Conservation (phyloP, 2,888 invertebrate genomes). For the Pharmacophagus antenor region DNA sequence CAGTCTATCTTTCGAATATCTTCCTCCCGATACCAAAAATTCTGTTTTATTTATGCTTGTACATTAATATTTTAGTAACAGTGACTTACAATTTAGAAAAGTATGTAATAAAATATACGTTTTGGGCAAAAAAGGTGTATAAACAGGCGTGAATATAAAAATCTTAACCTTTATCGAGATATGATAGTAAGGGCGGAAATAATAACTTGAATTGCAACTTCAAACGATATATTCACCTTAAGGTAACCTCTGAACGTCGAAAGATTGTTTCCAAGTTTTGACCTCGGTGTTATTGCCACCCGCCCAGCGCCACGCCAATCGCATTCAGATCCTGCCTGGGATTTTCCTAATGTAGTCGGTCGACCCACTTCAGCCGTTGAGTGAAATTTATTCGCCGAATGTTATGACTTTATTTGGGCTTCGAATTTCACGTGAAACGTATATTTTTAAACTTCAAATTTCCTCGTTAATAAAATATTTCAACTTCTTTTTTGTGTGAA, state of each 20-base stretch:
- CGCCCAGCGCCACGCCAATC: slow-evolving; percentile 3
- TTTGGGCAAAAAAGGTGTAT: too few species aligned
- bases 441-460: slow-evolving; percentile 1
- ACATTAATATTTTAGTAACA: too few species aligned
- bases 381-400: slow-evolving; percentile 15
- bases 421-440: slow-evolving; percentile 5
- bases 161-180: not conserved
- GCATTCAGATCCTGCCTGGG: slow-evolving; percentile 7
- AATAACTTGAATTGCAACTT: not conserved
- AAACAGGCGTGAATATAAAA: too few species aligned
- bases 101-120: too few species aligned
- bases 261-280: slow-evolving; percentile 23
- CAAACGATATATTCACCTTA: slow-evolving; percentile 4
- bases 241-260: not conserved
- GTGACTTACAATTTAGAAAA: too few species aligned
- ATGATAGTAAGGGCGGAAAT: not conserved
- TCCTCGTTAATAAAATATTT: not conserved
- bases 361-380: slow-evolving; percentile 10
- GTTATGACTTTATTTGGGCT: slow-evolving; percentile 17
- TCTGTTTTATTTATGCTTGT: too few species aligned
- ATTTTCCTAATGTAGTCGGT: slow-evolving; percentile 14
- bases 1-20: too few species aligned
- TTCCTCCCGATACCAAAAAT: too few species aligned
- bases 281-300: slow-evolving; percentile 9
- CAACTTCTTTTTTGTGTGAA: not conserved